phyloP scores from a whole-genome alignment of 2,888 invertebrate species.

The Chalcis sispes region DNA sequence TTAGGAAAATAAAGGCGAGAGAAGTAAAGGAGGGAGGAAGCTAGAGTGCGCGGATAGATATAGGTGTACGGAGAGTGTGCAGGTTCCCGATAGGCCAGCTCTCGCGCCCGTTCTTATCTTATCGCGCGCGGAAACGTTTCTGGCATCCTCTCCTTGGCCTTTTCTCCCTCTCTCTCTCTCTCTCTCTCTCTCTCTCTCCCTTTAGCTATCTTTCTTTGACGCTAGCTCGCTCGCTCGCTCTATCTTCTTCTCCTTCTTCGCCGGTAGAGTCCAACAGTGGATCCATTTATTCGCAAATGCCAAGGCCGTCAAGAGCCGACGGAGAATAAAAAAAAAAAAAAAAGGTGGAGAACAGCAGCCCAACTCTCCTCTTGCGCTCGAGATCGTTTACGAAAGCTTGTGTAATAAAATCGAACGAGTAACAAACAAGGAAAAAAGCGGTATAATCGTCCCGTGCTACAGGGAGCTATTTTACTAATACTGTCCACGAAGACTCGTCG shows the following conservation, averaged over 20 bases:
- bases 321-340: constrained; percentile 1
- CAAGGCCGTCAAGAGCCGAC: constrained; percentile 65
- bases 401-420: too few species aligned
- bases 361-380: neutral
- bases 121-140: constrained; percentile 71
- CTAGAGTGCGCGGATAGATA: constrained; percentile 14
- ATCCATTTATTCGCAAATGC: constrained; percentile 74
- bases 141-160: constrained; percentile 58
- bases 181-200: constrained; percentile 33
- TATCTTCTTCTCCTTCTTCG: constrained; percentile 31
- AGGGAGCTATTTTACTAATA: too few species aligned
- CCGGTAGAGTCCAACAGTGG: constrained; percentile 65
- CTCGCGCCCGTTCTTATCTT: constrained; percentile 69
- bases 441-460: too few species aligned
- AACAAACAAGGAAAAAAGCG: too few species aligned
- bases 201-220: constrained; percentile 20
- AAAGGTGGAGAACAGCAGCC: constrained; percentile 23
- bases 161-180: constrained; percentile 23
- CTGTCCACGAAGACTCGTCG: neutral
- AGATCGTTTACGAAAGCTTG: too few species aligned
- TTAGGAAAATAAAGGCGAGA: neutral
- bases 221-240: constrained; percentile 27
- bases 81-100: constrained; percentile 62
- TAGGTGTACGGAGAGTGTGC: constrained; percentile 41
- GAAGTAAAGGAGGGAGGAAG: too few species aligned